Evolutionary conservation across 2,113 vertebrate species (phyloP).

Genomic region (Cyanoliseus patagonus): DNA sequence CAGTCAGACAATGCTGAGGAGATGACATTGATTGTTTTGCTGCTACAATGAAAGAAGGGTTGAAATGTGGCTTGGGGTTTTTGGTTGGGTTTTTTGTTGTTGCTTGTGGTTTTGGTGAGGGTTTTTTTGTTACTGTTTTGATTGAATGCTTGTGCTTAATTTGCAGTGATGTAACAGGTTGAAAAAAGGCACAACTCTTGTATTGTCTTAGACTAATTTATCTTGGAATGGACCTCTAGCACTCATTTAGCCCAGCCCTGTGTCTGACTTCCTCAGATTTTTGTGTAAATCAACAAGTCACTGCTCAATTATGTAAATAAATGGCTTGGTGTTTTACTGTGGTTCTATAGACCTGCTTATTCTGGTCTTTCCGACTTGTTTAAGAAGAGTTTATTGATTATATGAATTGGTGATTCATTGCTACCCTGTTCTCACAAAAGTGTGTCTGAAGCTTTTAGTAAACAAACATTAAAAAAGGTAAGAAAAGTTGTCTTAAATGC

Average conservation of each 20-base stretch:
- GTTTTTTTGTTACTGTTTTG: background rate
- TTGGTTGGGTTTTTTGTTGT: background rate
- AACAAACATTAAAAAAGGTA: background rate
- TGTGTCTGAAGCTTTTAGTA: background rate
- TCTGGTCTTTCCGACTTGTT: background rate
- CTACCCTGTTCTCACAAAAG: background rate
- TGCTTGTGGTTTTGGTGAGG: background rate
- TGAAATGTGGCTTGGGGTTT: background rate
- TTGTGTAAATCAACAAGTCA: background rate
- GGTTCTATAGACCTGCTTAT: background rate
- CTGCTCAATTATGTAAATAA: background rate
- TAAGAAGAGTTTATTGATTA: background rate
- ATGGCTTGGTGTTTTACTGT: background rate
- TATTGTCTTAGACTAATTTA: background rate
- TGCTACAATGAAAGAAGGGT: background rate
- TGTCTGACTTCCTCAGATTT: background rate
- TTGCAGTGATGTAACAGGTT: background rate
- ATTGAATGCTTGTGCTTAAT: background rate
- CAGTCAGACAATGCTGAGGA: background rate
- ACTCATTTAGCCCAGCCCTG: background rate
- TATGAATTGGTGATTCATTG: background rate
- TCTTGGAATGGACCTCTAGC: background rate
- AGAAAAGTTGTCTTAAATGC: background rate
- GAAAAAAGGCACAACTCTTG: background rate
- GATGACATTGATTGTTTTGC: background rate